Evolutionary conservation across 2,888 invertebrate genomes (phyloP), one percentile per base, ranked within the genome.

Genomic region (Psylliodes chrysocephalus): DNA sequence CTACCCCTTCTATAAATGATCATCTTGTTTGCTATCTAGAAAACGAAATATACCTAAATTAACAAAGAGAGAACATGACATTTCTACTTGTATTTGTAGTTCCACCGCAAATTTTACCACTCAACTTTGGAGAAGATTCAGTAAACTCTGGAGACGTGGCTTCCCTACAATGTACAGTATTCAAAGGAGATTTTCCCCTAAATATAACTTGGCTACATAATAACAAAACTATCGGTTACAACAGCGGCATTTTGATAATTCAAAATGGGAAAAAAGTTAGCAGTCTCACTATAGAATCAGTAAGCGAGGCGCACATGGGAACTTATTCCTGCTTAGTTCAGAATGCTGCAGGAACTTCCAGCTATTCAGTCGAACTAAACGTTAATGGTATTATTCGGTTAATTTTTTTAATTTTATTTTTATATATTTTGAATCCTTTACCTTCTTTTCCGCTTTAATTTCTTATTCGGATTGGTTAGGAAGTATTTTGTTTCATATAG

Each of bases 121-220:
- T 87, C 71, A 81, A 84, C 57, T 86, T 88, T 74, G 85, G 85
- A 60, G 86, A 86, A 57, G 84, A 84, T 35, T 82, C 85, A 22
- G 82, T 85, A 33, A 91, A 91, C 81, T 89, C 89, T 68, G 90
- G 90, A 73, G 91, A 92, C 81, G 85, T 90, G 75, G 88, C 89
- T 47, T 87, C 90, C 66, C 84, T 88, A 15, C 88, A 87, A 57
- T 91, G 91, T 78, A 86, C 90, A 65, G 88, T 90, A 60, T 86
- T 86, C 62, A 91, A 91, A 81, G 91, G 91, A 53, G 91, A 91
- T 80, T 80, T 88, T 49, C 90, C 90, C 7, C 84, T 90, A 46
- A 85, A 85, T 63, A 85, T 91, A 49, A 81, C 83, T 15, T 91
- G 90, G 90, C 83, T 85, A 15, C 86, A 89, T 71, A 88, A 87